These are phyloP conservation scores for Catostylus mosaicus DNA, from an alignment of 30 jellyfish, hydroid and myxozoan species.

Conservation along the genomic window DNA sequence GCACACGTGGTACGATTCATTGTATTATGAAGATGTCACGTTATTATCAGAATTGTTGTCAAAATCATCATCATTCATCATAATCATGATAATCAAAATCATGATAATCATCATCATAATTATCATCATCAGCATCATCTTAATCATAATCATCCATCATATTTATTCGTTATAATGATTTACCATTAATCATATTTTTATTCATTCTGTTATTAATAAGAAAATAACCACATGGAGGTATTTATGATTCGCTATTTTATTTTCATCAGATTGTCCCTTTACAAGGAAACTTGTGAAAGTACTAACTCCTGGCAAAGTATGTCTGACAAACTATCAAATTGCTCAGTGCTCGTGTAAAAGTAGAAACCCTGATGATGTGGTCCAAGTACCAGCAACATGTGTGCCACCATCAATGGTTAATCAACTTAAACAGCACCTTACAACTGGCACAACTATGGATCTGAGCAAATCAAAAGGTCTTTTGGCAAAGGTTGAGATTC, in stretches of 20 bases:
- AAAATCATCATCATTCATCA: too few relatives aligned
- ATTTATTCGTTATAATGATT: background rate
- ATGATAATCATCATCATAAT: too few relatives aligned
- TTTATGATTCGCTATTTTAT: background rate
- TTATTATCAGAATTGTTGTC: too few relatives aligned
- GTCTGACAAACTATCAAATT: slow-evolving; percentile 47
- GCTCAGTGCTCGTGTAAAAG: slow-evolving; percentile 48
- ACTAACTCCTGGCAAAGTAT: slow-evolving; percentile 10
- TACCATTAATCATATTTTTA: background rate
- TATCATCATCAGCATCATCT: background rate
- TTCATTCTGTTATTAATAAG: background rate
- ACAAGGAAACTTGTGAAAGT: slow-evolving; percentile 21
- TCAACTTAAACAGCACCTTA: slow-evolving; percentile 13
- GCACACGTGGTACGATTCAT: slow-evolving; percentile 43
- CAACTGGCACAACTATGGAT: slow-evolving; percentile 28
- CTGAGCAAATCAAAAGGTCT: slow-evolving; percentile 23
- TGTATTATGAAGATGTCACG: too few relatives aligned
- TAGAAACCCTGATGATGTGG: slow-evolving; percentile 7
- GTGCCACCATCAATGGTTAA: slow-evolving; percentile 43
- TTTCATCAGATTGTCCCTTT: slow-evolving; percentile 48
- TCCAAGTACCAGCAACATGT: slow-evolving; percentile 56
- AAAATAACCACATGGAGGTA: background rate
- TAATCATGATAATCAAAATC: too few relatives aligned
- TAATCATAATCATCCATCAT: too few relatives aligned
- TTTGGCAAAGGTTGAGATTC: slow-evolving; percentile 37